Evolutionary conservation across 92 coral and sea anemone species (phyloP), one percentile per base, ranked within the genome.

Genomic region (Zoanthus sansibaricus): DNA sequence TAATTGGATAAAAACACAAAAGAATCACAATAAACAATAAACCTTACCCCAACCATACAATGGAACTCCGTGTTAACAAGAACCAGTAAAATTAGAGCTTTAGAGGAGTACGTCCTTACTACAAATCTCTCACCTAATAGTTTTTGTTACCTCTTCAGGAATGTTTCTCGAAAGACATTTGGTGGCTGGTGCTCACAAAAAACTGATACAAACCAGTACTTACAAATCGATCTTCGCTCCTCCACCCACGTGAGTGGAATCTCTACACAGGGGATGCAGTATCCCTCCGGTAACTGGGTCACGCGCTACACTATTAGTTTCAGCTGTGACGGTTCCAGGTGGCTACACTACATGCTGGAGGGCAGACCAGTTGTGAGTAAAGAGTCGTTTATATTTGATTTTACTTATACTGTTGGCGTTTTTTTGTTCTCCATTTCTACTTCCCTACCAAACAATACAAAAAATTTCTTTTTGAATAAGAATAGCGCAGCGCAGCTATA

Each of bases 201-300:
- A 11, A 25, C 85, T 49, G 58, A 80, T 44, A 18, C 10, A 15
- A 7, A 47, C 32, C 85, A 80, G 61, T 80, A 80, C 70, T 61
- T 80, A 66, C 85, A 80, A 51, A 21, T 80, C 15, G 85, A 80
- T 32, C 62, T 80, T 56, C 20, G n/a, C 55, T 14, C 42, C 58
- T 20, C 66, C 18, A 47, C 44, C 15, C 52, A 13, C 15, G 44
- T 80, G 20, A 80, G 74, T 25, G 75, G 61, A 32, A 42, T 66
- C 37, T 70, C 85, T 9, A 80, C 85, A 10, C 85, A 80, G 73
- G 85, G 85, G 18, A 80, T 80, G 85, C 42, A 21, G 75, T 46
- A 62, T 51, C 85, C 85, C 13, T 64, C 85, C 13, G 85, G 85
- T 17, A 80, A 80, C 62, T 80, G 85, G 85, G 85, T 80, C 45